Base-by-base conservation (phyloP, 2,888 invertebrate genomes). In the Perizoma affinitatum region DNA sequence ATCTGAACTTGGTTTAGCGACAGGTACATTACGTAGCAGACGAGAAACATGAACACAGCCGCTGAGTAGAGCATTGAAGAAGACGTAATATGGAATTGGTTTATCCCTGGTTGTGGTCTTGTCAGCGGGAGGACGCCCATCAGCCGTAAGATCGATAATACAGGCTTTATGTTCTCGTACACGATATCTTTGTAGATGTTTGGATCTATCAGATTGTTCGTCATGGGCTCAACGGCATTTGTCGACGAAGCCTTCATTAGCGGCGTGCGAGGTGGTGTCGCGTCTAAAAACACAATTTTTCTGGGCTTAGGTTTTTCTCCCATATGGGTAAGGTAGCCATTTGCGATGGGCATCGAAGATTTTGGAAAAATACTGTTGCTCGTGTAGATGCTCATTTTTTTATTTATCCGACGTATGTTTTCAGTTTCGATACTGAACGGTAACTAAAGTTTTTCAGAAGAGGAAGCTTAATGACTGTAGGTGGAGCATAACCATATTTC, bases 111-210 rank as follows among this genome's bases (percentile, higher is more conserved):
- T 6, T 89, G 83, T 0, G 86, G 80, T 50, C 93, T 88, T 0
- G 92, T 93, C 46, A 95, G 83, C 0, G 96, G 96, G 54, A 95
- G 87, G 0, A 94, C 93, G 2, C 95, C 96, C 84, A 95, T 89
- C 1, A 93, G 65, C 34, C 94, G 90, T 35, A 93, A 69, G 43
- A 91, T 68, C 6, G 72, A 74, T 45, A 93, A 84, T 7, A 93
- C 90, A 4, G 93, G 91, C 58, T 89, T 90, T 11, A 92, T 86
- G 62, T 91, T 93, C 62, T 89, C 89, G 65, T 90, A 93, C 7
- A 93, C 74, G 6, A 92, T 82, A 67, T 93, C 93, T 61, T 75
- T 83, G 43, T 79, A 82, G 5, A 90, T 86, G 5, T 76, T 66
- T 1, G 84, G 82, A 36, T 80, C 74, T 0, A 86, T 72, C 8